phyloP scores from a whole-genome alignment of 2,888 invertebrate species.

The Bedellia somnulentella region DNA sequence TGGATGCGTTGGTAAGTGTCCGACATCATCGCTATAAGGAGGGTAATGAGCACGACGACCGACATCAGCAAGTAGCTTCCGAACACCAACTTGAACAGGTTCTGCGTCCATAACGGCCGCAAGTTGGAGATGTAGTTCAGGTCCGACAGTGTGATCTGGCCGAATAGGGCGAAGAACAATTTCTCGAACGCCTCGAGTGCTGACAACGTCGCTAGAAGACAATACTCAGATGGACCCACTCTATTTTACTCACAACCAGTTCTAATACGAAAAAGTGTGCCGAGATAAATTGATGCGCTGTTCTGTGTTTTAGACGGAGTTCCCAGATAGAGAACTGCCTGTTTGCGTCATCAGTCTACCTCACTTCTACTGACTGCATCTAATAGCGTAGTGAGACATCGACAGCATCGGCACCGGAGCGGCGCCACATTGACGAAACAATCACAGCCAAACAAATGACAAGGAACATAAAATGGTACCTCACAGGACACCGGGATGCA shows the following conservation, averaged over 20 bases:
- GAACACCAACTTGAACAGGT: slow-evolving; percentile 89
- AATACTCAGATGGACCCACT: slow-evolving; percentile 48
- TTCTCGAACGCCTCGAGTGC: slow-evolving; percentile 93
- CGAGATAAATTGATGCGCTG: slow-evolving; percentile 35
- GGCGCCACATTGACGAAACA: slow-evolving; percentile 47
- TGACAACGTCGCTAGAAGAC: slow-evolving; percentile 77
- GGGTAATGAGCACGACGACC: slow-evolving; percentile 96
- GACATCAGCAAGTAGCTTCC: slow-evolving; percentile 98
- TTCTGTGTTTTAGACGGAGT: slow-evolving; percentile 6
- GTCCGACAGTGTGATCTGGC: slow-evolving; percentile 86
- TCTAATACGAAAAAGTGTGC: slow-evolving; percentile 15
- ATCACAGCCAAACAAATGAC: slow-evolving; percentile 28
- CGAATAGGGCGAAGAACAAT: slow-evolving; percentile 97
- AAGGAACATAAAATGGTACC: slow-evolving; percentile 46
- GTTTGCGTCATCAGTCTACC: slow-evolving; percentile 48
- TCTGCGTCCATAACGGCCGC: slow-evolving; percentile 82
- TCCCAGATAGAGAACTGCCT: background rate
- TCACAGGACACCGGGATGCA: slow-evolving; percentile 39
- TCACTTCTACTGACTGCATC: slow-evolving; percentile 23
- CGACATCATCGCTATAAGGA: slow-evolving; percentile 99
- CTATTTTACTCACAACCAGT: slow-evolving; percentile 16
- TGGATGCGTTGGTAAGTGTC: slow-evolving; percentile 99
- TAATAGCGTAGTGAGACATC: slow-evolving; percentile 26
- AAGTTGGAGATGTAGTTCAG: slow-evolving; percentile 71
- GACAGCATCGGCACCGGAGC: slow-evolving; percentile 36